Evolutionary conservation across 2,888 invertebrate species (phyloP).

Genomic region (Drosophila subquinaria): DNA sequence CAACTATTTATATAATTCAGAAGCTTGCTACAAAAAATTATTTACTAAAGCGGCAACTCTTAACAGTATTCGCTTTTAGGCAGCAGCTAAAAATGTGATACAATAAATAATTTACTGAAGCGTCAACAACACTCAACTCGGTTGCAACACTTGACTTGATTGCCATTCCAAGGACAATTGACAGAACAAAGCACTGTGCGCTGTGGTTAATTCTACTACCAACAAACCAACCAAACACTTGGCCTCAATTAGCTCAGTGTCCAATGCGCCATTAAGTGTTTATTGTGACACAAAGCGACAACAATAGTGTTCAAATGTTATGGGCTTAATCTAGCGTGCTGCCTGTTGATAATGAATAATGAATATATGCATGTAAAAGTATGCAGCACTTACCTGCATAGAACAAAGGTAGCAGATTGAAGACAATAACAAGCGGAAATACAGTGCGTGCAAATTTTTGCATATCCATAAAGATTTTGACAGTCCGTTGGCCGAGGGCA

Average conservation of each 20-base stretch:
- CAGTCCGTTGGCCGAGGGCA: constrained; percentile 53
- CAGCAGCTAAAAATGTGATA: neutral
- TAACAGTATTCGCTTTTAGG: constrained; percentile 13
- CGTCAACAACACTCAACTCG: constrained; percentile 9
- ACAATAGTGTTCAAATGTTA: neutral
- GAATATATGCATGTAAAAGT: neutral
- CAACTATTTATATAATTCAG: neutral
- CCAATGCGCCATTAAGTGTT: constrained; percentile 5
- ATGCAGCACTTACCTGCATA: constrained; percentile 84
- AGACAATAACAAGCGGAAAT: constrained; percentile 85
- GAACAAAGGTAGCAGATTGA: constrained; percentile 85
- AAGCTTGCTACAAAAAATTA: neutral
- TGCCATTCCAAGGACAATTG: constrained; percentile 38
- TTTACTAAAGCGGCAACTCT: constrained; percentile 4
- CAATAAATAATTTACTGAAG: constrained; percentile 15
- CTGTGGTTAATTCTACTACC: neutral
- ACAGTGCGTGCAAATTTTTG: constrained; percentile 84
- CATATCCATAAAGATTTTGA: constrained; percentile 78
- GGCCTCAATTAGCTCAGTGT: constrained; percentile 31
- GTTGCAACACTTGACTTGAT: constrained; percentile 28
- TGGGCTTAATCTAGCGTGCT: constrained; percentile 34
- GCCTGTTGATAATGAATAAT: constrained; percentile 31
- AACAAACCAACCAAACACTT: constrained; percentile 7
- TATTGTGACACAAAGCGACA: constrained; percentile 15
- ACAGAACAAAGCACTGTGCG: constrained; percentile 9